phyloP scores from a whole-genome alignment of 1,140 invertebrate genomes.

The Drosophila setifemur region DNA sequence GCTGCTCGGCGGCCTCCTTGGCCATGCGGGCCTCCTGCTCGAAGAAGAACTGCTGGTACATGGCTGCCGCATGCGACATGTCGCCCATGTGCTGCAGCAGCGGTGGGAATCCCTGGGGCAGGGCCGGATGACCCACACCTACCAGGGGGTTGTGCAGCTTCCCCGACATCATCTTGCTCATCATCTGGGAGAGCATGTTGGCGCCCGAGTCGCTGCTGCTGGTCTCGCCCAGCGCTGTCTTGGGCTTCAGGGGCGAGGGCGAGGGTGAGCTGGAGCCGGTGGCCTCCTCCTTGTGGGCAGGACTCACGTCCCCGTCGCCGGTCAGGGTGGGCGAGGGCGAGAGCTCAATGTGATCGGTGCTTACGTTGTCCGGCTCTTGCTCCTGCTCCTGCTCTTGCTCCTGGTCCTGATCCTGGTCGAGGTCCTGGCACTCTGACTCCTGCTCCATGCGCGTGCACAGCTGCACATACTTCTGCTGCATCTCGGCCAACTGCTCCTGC shows the following conservation, averaged over 20 bases:
- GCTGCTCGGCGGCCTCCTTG: slow-evolving; percentile 85
- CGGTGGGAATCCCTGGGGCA: slow-evolving; percentile 84
- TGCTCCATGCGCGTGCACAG: slow-evolving; percentile 92
- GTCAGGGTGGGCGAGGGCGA: slow-evolving; percentile 81
- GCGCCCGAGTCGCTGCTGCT: slow-evolving; percentile 77
- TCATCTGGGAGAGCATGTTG: slow-evolving; percentile 87
- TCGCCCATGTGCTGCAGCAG: slow-evolving; percentile 85
- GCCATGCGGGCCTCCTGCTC: slow-evolving; percentile 89
- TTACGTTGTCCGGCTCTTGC: slow-evolving; percentile 83
- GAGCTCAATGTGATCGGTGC: slow-evolving; percentile 83
- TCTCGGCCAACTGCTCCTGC: slow-evolving; percentile 94
- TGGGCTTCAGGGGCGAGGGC: slow-evolving; percentile 43
- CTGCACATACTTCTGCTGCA: slow-evolving; percentile 95
- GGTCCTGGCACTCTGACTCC: slow-evolving; percentile 88
- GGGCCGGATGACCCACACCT: slow-evolving; percentile 82
- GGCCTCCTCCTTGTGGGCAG: slow-evolving; percentile 84
- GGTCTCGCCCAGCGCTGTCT: slow-evolving; percentile 30
- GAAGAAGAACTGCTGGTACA: slow-evolving; percentile 90
- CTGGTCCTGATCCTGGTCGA: slow-evolving; percentile 87
- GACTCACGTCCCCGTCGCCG: slow-evolving; percentile 77
- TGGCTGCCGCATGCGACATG: slow-evolving; percentile 87
- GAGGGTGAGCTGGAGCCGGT: slow-evolving; percentile 84
- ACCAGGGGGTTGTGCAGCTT: slow-evolving; percentile 85
- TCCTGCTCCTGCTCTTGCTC: slow-evolving; percentile 87
- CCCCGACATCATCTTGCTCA: slow-evolving; percentile 87